A percentile compares a stretch with the other conserved stretches of the same genome.
phyloP scores from a whole-genome alignment of 2,113 vertebrate genomes.

The Odocoileus virginianus region DNA sequence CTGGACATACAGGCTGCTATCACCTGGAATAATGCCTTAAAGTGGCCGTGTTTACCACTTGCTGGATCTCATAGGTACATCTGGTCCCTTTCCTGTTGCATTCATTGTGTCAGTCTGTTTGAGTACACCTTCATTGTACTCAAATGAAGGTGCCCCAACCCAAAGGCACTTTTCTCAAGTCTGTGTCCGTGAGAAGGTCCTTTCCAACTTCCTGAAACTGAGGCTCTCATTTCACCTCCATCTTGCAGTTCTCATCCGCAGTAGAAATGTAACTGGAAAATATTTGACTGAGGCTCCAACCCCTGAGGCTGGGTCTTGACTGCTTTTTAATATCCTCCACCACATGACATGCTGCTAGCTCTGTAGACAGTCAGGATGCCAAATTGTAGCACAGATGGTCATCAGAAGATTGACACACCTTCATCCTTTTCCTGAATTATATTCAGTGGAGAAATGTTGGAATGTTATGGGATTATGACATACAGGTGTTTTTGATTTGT shows the following conservation, averaged over 20 bases:
- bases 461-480: neutral
- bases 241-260: neutral
- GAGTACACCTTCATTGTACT: neutral
- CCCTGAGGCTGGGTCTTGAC: neutral
- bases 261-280: neutral
- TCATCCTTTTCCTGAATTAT: neutral
- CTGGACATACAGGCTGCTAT: neutral
- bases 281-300: neutral
- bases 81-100: neutral
- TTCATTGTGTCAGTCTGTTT: neutral
- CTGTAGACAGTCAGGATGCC: neutral
- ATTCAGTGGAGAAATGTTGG: neutral
- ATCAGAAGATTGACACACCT: neutral
- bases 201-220: neutral
- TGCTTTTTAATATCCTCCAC: neutral
- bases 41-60: neutral
- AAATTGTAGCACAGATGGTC: neutral
- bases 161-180: neutral
- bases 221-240: neutral
- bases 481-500: neutral
- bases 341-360: too few relatives aligned
- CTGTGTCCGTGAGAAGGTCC: neutral
- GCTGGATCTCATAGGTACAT: too few relatives aligned
- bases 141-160: too few relatives aligned
- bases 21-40: neutral